Base-by-base conservation (phyloP, 2,797 vertebrate species). In the Threskiornis aethiopicus region DNA sequence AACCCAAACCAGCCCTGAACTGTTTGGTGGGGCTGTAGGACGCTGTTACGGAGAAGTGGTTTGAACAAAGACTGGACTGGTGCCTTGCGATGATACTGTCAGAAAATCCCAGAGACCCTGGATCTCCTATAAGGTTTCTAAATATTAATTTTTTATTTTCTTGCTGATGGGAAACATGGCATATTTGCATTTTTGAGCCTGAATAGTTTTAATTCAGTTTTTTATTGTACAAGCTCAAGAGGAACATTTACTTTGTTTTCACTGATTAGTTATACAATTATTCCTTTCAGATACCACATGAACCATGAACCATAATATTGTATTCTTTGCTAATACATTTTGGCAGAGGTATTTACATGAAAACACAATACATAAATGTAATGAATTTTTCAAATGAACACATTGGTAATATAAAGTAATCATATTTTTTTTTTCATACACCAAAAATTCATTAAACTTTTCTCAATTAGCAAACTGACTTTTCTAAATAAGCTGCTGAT, bases 101-200 rank as follows among this genome's bases (percentile, higher is more conserved):
- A 76, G 49, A 90, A 64, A 80, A 96, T 83, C 51, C 66, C 76
- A 89, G 89, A 70, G 24, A 75, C 28, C 22, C 19, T 59, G 39
- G 29, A 26, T 91, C 78, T 96, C 92, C 61, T 76, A 11, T 64
- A 92, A 52, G 82, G 61, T 61, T 95, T 96, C 94, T 94, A 89
- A 96, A 88, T 96, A 87, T 96, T 92, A 90, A 44, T 94, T 44
- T 96, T 96, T 97, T 98, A 97, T 98, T 98, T 98, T 98, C 93
- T 91, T 97, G 86, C 93, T 95, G 85, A 87, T 96, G 96, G 87
- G 94, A 98, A 97, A 97, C 91, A 93, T 80, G 87, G 69, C 96
- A 25, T 98, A 98, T 98, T 98, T 98, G 98, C 98, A 98, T 98
- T 98, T 98, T 98, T 98, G 98, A 98, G 98, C 97, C 97, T 98